Percentiles rank a stretch among this genome's conserved stretches.
phyloP scores from a whole-genome alignment of 1,140 invertebrate species.

The Caenorhabditis remanei region DNA sequence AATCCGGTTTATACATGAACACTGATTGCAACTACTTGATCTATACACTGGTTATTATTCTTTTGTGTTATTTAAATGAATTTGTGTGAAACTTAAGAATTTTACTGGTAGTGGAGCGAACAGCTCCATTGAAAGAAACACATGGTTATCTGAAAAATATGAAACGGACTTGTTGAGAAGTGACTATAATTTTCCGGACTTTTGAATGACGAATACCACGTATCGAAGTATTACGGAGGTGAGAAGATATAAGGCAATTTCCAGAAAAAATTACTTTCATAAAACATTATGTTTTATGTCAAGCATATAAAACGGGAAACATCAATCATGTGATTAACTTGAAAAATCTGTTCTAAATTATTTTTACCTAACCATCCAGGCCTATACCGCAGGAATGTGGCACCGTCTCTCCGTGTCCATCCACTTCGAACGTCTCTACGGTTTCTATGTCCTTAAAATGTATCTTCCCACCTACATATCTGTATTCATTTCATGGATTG shows the following conservation, averaged over 20 bases:
- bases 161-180: too few species aligned
- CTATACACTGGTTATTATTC: background rate
- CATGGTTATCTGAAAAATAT: too few species aligned
- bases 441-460: constrained; percentile 78
- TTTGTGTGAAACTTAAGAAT: too few species aligned
- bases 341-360: too few species aligned
- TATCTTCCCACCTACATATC: constrained; percentile 77
- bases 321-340: too few species aligned
- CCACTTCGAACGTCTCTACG: constrained; percentile 76
- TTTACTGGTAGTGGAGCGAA: too few species aligned
- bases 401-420: constrained; percentile 74
- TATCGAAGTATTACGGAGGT: constrained; percentile 75
- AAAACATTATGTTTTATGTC: background rate
- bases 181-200: constrained; percentile 77
- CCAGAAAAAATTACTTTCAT: background rate
- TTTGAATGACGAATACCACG: constrained; percentile 74
- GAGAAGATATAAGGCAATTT: background rate
- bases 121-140: too few species aligned
- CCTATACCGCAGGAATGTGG: constrained; percentile 76
- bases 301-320: too few species aligned
- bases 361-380: too few species aligned
- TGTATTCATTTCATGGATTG: constrained; percentile 73
- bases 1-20: constrained; percentile 36
- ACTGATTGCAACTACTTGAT: background rate
- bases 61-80: background rate